These are phyloP conservation scores for Poeciliopsis infans DNA, from an alignment of 2,797 vertebrate species.

Conservation along the genomic window DNA sequence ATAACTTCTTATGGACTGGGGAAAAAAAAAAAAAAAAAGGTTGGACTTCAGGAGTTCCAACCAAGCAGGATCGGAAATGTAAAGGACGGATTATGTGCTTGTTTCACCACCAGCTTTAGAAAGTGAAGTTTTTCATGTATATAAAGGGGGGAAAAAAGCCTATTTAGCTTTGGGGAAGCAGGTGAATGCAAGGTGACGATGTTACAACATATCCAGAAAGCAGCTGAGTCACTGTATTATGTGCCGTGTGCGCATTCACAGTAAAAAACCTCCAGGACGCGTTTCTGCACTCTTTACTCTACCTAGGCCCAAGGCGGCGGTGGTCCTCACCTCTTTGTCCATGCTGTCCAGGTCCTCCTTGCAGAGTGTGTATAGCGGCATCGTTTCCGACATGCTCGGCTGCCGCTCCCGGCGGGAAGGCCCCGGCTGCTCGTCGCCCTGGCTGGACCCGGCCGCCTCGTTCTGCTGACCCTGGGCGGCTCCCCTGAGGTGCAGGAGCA, in stretches of 20 bases:
- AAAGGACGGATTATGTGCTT: background rate
- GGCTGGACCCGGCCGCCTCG: constrained; percentile 61
- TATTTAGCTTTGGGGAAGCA: background rate
- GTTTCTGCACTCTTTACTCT: background rate
- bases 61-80: background rate
- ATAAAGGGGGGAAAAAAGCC: too few relatives aligned
- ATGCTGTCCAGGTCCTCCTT: constrained; percentile 99
- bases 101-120: background rate
- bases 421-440: constrained; percentile 87
- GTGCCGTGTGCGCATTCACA: background rate
- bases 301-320: background rate
- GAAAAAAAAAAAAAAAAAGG: too few relatives aligned
- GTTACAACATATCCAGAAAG: background rate
- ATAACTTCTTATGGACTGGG: too few relatives aligned
- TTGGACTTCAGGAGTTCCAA: too few relatives aligned
- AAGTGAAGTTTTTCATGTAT: background rate
- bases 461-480: constrained; percentile 80
- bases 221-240: background rate
- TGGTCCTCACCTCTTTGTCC: constrained; percentile 93
- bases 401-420: constrained; percentile 90
- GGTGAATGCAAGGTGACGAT: background rate
- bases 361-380: constrained; percentile 96
- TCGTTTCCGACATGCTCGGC: constrained; percentile 96
- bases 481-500: constrained; percentile 77
- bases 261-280: background rate